Conservation (phyloP, 2,888 invertebrate species). For the Xylophagus ater region DNA sequence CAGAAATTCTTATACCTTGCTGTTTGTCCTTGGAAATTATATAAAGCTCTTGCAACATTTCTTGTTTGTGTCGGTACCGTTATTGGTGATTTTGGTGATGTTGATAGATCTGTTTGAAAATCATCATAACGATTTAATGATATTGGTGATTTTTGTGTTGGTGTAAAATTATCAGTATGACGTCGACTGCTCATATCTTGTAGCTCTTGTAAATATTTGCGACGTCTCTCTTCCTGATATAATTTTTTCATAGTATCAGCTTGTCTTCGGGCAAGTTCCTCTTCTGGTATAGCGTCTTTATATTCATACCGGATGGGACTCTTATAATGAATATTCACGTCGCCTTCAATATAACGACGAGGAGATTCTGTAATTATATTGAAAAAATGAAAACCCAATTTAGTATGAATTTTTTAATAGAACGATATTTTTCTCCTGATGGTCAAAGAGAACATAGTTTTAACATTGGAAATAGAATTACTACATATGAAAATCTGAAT, state of each 20-base stretch:
- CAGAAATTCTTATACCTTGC: slow-evolving; percentile 47
- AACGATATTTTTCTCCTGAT: too few relatives aligned
- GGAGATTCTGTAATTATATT: slow-evolving; percentile 56
- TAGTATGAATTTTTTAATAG: too few relatives aligned
- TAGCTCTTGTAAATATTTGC: slow-evolving; percentile 85
- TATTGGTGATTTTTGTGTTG: slow-evolving; percentile 86
- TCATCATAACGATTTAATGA: slow-evolving; percentile 88
- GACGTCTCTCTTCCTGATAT: slow-evolving; percentile 78
- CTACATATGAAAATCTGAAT: background rate
- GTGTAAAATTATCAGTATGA: slow-evolving; percentile 89
- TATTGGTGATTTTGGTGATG: slow-evolving; percentile 38
- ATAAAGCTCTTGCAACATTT: slow-evolving; percentile 76
- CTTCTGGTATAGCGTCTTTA: slow-evolving; percentile 75
- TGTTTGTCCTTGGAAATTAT: slow-evolving; percentile 75
- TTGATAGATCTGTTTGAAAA: slow-evolving; percentile 56
- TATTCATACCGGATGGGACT: slow-evolving; percentile 80
- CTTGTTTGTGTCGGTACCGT: slow-evolving; percentile 50
- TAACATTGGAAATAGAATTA: slow-evolving; percentile 2
- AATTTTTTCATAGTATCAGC: slow-evolving; percentile 84
- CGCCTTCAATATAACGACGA: slow-evolving; percentile 80
- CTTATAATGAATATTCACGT: slow-evolving; percentile 89
- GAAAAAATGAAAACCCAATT: slow-evolving; percentile 9
- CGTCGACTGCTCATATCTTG: slow-evolving; percentile 89
- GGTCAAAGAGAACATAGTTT: slow-evolving; percentile 2
- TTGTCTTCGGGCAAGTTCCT: slow-evolving; percentile 76